These are phyloP conservation scores for Seira sanloemensis DNA, from an alignment of 2,888 invertebrate genomes.

Conservation along the genomic window DNA sequence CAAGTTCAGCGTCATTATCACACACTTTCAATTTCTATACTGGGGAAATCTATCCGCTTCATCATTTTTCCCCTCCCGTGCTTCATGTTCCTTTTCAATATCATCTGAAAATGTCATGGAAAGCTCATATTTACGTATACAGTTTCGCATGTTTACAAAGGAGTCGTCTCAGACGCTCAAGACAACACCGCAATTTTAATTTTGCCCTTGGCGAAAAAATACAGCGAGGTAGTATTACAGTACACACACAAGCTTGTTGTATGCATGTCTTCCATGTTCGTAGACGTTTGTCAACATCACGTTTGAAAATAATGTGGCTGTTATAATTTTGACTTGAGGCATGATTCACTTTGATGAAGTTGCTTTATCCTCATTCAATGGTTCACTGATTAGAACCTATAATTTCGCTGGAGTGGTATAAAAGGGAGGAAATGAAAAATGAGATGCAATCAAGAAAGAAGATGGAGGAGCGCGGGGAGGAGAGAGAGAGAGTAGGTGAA, in stretches of 20 bases:
- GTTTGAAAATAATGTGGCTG: background rate
- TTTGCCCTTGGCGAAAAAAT: background rate
- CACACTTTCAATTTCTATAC: no score
- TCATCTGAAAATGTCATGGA: no score
- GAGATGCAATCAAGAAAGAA: background rate
- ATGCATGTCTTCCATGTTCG: no score
- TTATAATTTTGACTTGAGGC: background rate
- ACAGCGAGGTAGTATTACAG: no score
- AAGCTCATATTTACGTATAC: no score
- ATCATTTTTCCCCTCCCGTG: no score
- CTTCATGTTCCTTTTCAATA: no score
- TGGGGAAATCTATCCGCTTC: no score
- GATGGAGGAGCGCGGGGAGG: background rate
- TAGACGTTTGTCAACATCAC: background rate
- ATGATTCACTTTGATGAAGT: conserved; percentile 6
- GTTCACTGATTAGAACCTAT: conserved; percentile 8
- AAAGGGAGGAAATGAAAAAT: background rate
- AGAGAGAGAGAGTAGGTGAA: background rate
- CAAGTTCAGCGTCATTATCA: no score
- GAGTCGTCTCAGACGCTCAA: no score
- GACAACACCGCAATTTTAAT: background rate
- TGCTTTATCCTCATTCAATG: background rate
- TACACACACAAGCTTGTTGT: no score
- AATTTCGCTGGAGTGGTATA: background rate
- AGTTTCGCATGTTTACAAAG: no score